Conservation (phyloP, 2,888 invertebrate genomes). For the Meteorus colon region DNA sequence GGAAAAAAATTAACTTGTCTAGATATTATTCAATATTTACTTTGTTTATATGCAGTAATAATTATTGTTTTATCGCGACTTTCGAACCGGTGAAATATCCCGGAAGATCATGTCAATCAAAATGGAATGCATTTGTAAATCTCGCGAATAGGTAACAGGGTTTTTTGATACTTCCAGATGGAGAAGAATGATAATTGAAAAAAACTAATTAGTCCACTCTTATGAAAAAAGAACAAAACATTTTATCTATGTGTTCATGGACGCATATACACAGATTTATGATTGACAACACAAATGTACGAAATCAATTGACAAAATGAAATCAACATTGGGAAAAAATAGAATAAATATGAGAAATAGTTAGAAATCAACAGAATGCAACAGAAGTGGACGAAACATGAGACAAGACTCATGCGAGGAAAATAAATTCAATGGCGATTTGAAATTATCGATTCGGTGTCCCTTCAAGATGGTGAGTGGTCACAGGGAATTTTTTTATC, state of each 20-base stretch:
- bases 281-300: neutral
- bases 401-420: neutral
- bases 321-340: neutral
- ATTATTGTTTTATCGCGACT: neutral
- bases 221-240: neutral
- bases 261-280: neutral
- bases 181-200: slow-evolving; percentile 27
- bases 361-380: neutral
- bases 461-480: neutral
- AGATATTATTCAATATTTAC: neutral
- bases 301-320: neutral
- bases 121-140: slow-evolving; percentile 19
- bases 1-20: neutral
- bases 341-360: neutral
- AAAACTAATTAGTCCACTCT: slow-evolving; percentile 4
- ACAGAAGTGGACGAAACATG: neutral
- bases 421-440: neutral
- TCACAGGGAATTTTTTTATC: neutral
- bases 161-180: slow-evolving; percentile 43
- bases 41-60: neutral
- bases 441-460: neutral
- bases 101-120: slow-evolving; percentile 6
- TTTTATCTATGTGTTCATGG: neutral
- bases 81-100: neutral
- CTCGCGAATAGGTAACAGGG: slow-evolving; percentile 45